Conservation (phyloP, 2,113 vertebrate genomes). For the Aix galericulata region DNA sequence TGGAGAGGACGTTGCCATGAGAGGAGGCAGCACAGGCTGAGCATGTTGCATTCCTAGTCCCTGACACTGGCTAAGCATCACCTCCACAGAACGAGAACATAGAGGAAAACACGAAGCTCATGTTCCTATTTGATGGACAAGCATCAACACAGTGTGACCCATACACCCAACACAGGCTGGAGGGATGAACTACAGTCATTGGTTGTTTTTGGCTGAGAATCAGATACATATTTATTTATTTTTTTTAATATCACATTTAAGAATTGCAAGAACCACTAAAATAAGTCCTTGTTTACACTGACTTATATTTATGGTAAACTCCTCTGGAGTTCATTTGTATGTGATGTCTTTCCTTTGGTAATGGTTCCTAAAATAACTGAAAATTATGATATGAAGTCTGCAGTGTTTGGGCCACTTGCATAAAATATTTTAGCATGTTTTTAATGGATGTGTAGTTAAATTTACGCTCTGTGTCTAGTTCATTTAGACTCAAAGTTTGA, state of each 20-base stretch:
- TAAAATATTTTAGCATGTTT: not conserved
- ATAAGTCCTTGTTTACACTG: not conserved
- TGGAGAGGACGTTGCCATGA: not conserved
- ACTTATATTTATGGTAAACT: not conserved
- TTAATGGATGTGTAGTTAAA: not conserved
- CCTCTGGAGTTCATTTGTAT: not conserved
- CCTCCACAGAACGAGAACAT: not conserved
- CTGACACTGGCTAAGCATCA: not conserved
- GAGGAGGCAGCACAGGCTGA: not conserved
- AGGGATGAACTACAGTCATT: not conserved
- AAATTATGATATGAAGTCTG: not conserved
- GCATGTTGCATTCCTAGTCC: not conserved
- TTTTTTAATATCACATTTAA: not conserved
- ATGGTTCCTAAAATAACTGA: not conserved
- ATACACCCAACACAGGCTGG: no score
- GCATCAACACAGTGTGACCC: not conserved
- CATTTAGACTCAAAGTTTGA: not conserved
- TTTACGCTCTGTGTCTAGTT: not conserved
- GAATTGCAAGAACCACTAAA: not conserved
- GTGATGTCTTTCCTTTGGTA: not conserved
- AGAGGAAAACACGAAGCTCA: not conserved
- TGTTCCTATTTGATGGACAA: not conserved
- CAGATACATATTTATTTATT: no score
- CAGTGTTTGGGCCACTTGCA: not conserved
- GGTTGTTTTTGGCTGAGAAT: not conserved